Conservation (phyloP, 1,140 invertebrate genomes). For the Calosoma granatense region DNA sequence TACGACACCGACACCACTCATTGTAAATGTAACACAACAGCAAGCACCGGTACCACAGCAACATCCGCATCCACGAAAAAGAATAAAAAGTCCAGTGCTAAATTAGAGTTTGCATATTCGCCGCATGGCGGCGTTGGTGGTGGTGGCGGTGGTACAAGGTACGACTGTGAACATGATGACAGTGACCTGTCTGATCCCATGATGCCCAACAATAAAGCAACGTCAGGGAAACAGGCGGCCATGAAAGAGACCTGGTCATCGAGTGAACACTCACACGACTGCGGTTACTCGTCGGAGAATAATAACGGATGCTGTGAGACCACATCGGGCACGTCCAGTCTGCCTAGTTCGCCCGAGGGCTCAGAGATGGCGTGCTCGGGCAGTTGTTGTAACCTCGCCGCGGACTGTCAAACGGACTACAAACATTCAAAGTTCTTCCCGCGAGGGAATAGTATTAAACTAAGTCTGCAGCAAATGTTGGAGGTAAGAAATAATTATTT, state of each 20-base stretch:
- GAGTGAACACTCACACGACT: slow-evolving; percentile 67
- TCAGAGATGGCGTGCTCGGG: slow-evolving; percentile 78
- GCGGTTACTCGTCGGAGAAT: slow-evolving; percentile 71
- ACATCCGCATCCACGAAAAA: not conserved
- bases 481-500: slow-evolving; percentile 51
- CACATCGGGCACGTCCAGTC: slow-evolving; percentile 52
- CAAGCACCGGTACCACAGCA: too few species aligned
- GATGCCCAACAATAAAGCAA: not conserved
- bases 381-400: slow-evolving; percentile 68
- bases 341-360: slow-evolving; percentile 67
- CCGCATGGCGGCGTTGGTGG: too few species aligned
- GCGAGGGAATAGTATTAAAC: slow-evolving; percentile 35
- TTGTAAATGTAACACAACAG: slow-evolving; percentile 7
- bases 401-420: slow-evolving; percentile 38
- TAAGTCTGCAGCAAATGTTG: slow-evolving; percentile 59
- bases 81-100: not conserved
- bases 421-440: slow-evolving; percentile 34
- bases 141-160: too few species aligned
- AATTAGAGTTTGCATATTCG: not conserved
- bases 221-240: not conserved
- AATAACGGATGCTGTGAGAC: slow-evolving; percentile 57
- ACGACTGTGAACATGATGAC: slow-evolving; percentile 13
- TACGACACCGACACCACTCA: not conserved
- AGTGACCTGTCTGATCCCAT: slow-evolving; percentile 1
- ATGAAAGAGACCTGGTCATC: slow-evolving; percentile 42